These are phyloP conservation scores for Spondyliosoma cantharus DNA, from an alignment of 2,797 vertebrate genomes.

Conservation along the genomic window DNA sequence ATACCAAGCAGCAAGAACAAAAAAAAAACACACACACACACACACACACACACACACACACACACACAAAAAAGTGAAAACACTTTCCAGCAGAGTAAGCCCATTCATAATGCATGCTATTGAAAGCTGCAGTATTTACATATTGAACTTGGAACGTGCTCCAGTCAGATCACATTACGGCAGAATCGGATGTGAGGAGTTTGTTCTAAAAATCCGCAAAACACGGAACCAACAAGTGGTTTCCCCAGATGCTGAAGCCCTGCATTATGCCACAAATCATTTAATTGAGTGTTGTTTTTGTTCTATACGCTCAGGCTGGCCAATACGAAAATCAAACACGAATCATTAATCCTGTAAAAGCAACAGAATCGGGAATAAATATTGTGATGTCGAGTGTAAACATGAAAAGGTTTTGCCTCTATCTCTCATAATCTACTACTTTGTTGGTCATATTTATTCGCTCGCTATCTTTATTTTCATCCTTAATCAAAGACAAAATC, in stretches of 20 bases:
- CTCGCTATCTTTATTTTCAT: slow-evolving; percentile 34
- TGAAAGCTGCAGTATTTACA: slow-evolving; percentile 53
- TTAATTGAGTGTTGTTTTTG: slow-evolving; percentile 21
- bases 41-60: too few relatives aligned
- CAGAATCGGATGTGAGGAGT: slow-evolving; percentile 43
- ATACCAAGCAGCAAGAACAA: slow-evolving; percentile 33
- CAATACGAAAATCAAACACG: slow-evolving; percentile 21
- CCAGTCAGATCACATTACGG: slow-evolving; percentile 49
- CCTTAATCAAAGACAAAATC: slow-evolving; percentile 63
- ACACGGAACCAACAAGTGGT: slow-evolving; percentile 45
- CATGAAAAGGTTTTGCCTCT: slow-evolving; percentile 1
- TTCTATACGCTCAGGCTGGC: slow-evolving; percentile 2
- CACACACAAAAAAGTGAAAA: slow-evolving; percentile 20
- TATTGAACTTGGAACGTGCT: slow-evolving; percentile 48
- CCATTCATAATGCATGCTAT: slow-evolving; percentile 47
- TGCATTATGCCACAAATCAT: slow-evolving; percentile 27
- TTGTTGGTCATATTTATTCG: slow-evolving; percentile 32
- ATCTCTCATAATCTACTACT: slow-evolving; percentile 22
- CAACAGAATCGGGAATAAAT: slow-evolving; percentile 5
- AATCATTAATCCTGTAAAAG: slow-evolving; percentile 36
- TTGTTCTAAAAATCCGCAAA: slow-evolving; percentile 40
- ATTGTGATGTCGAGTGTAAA: slow-evolving; percentile 8
- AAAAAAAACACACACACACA: neutral
- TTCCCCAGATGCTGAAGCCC: slow-evolving; percentile 25
- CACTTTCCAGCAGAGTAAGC: slow-evolving; percentile 38